A percentile compares a stretch with the other conserved stretches of the same genome.
These are phyloP conservation scores for Notechis scutatus DNA, from an alignment of 2,113 vertebrate genomes.

Conservation along the genomic window DNA sequence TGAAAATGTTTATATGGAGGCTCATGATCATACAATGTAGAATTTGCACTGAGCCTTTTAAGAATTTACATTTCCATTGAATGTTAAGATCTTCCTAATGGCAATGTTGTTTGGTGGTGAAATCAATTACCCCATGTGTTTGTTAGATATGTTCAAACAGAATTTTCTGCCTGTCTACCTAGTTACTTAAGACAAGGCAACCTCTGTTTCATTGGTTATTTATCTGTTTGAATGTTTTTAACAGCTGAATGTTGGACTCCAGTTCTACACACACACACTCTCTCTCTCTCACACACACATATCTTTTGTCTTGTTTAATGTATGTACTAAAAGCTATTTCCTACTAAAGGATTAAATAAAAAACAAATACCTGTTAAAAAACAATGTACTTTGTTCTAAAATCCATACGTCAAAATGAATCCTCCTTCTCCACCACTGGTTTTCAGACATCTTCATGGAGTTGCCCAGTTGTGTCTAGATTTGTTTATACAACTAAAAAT, in stretches of 20 bases:
- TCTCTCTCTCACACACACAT: too few species aligned
- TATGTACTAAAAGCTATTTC: not conserved
- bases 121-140: not conserved
- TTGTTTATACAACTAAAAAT: not conserved
- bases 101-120: not conserved
- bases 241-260: not conserved
- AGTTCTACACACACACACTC: too few species aligned
- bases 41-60: not conserved
- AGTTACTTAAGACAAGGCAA: not conserved
- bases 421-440: not conserved
- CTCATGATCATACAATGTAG: not conserved
- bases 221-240: not conserved
- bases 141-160: not conserved
- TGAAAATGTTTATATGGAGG: not conserved
- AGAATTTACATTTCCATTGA: not conserved
- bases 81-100: not conserved
- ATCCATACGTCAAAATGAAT: not conserved
- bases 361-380: not conserved
- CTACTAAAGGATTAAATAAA: not conserved
- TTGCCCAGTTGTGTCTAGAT: not conserved
- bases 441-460: not conserved
- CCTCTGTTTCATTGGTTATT: not conserved
- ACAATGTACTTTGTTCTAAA: not conserved
- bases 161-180: not conserved
- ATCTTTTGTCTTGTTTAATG: not conserved